A percentile compares a stretch with the other conserved stretches of the same genome.
phyloP scores from a whole-genome alignment of 2,888 invertebrate species.

The Nematopogon swammerdamellus region DNA sequence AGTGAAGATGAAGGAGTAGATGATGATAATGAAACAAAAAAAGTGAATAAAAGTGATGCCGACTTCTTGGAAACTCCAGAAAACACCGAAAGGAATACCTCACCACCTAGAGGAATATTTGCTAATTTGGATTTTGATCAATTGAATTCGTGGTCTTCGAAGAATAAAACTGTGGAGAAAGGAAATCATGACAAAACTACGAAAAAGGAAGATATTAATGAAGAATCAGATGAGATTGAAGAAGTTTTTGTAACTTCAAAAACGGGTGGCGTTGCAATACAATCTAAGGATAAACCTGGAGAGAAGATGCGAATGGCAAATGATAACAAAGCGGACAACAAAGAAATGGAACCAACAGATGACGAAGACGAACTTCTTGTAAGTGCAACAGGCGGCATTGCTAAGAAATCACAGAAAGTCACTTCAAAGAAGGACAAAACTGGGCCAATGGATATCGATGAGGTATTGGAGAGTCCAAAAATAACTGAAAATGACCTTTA shows the following conservation, averaged over 20 bases:
- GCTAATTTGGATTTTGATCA: conserved; percentile 62
- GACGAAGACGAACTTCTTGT: conserved; percentile 13
- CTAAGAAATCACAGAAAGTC: too few species aligned
- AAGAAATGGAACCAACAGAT: too few species aligned
- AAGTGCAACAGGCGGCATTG: too few species aligned
- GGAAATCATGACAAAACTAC: too few species aligned
- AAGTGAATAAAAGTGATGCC: conserved; percentile 8
- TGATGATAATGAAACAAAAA: conserved; percentile 20
- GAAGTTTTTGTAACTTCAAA: neutral
- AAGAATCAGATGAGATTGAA: conserved; percentile 1
- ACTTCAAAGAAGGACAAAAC: too few species aligned
- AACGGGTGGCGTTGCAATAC: too few species aligned
- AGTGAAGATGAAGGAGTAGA: conserved; percentile 62
- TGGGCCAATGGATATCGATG: neutral
- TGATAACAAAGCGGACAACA: too few species aligned
- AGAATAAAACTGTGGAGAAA: conserved; percentile 18
- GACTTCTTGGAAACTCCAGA: conserved; percentile 36
- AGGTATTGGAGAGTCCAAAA: conserved; percentile 3
- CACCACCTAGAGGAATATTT: conserved; percentile 71
- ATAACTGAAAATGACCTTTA: conserved; percentile 30
- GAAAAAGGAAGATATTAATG: too few species aligned
- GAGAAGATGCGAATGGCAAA: too few species aligned
- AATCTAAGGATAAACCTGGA: too few species aligned
- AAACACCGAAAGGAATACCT: conserved; percentile 61
- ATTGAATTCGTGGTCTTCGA: conserved; percentile 38